Conservation (phyloP, 2,888 invertebrate species). For the Phytoseiulus persimilis region DNA sequence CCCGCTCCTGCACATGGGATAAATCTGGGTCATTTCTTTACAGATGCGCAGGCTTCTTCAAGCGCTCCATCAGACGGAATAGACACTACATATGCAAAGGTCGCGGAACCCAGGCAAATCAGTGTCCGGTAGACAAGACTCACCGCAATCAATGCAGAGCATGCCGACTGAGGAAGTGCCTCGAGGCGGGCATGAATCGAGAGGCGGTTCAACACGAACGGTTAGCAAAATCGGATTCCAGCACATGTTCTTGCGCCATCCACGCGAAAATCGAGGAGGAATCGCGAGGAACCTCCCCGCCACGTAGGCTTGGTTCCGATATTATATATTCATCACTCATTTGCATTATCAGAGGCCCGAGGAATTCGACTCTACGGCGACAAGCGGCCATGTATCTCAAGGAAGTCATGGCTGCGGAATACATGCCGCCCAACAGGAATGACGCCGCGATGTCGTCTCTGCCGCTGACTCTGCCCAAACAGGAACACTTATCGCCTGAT, state of each 20-base stretch:
- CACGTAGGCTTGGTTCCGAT: too few relatives aligned
- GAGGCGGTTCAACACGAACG: conserved; percentile 53
- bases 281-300: too few relatives aligned
- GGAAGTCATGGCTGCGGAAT: conserved; percentile 49
- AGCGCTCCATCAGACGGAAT: conserved; percentile 85
- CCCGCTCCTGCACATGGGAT: background rate
- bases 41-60: conserved; percentile 60
- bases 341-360: conserved; percentile 68
- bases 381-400: conserved; percentile 78
- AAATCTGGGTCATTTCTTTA: conserved; percentile 43
- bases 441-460: background rate
- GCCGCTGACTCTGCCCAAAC: conserved; percentile 42
- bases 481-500: conserved; percentile 46
- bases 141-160: conserved; percentile 93
- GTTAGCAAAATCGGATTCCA: too few relatives aligned
- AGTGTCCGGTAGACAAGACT: conserved; percentile 83
- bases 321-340: too few relatives aligned
- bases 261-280: too few relatives aligned
- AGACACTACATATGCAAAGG: conserved; percentile 92
- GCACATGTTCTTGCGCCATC: too few relatives aligned
- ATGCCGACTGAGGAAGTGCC: conserved; percentile 79
- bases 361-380: conserved; percentile 82
- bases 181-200: conserved; percentile 89
- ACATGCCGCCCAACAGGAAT: conserved; percentile 15
- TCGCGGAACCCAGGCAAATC: conserved; percentile 61